phyloP scores from a whole-genome alignment of 2,888 invertebrate species.

The Fissipunctia ypsillon region DNA sequence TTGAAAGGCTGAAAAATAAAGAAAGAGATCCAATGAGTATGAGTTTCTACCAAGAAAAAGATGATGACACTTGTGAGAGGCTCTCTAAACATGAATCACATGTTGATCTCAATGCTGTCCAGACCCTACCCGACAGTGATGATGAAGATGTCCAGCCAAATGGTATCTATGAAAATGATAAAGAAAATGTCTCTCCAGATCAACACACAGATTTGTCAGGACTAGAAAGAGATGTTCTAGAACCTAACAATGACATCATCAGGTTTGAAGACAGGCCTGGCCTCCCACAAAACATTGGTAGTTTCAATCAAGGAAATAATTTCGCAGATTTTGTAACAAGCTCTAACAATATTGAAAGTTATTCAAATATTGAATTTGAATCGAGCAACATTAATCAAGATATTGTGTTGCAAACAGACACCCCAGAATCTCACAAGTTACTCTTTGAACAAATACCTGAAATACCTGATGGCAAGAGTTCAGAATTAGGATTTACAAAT shows the following conservation, averaged over 20 bases:
- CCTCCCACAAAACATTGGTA: slow-evolving; percentile 71
- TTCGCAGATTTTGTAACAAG: slow-evolving; percentile 78
- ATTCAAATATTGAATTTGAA: slow-evolving; percentile 82
- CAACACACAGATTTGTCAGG: slow-evolving; percentile 75
- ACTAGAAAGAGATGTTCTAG: slow-evolving; percentile 70
- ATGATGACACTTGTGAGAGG: slow-evolving; percentile 88
- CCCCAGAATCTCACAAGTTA: slow-evolving; percentile 88
- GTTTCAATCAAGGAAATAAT: slow-evolving; percentile 76
- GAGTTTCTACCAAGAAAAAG: slow-evolving; percentile 92
- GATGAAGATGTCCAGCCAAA: slow-evolving; percentile 85
- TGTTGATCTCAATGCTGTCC: slow-evolving; percentile 91
- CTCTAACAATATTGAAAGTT: slow-evolving; percentile 77
- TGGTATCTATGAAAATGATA: slow-evolving; percentile 78
- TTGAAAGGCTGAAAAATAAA: slow-evolving; percentile 89
- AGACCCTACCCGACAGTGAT: slow-evolving; percentile 89
- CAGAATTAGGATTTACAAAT: slow-evolving; percentile 85
- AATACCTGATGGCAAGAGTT: slow-evolving; percentile 88
- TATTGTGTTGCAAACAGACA: slow-evolving; percentile 83
- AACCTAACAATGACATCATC: slow-evolving; percentile 85
- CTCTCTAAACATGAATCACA: slow-evolving; percentile 80
- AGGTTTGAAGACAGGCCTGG: slow-evolving; percentile 81
- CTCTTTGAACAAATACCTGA: slow-evolving; percentile 89
- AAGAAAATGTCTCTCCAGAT: slow-evolving; percentile 83
- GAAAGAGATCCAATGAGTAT: slow-evolving; percentile 92
- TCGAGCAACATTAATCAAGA: slow-evolving; percentile 77